These are phyloP conservation scores for Rosalia funebris DNA, from an alignment of 2,888 invertebrate species.

Conservation along the genomic window DNA sequence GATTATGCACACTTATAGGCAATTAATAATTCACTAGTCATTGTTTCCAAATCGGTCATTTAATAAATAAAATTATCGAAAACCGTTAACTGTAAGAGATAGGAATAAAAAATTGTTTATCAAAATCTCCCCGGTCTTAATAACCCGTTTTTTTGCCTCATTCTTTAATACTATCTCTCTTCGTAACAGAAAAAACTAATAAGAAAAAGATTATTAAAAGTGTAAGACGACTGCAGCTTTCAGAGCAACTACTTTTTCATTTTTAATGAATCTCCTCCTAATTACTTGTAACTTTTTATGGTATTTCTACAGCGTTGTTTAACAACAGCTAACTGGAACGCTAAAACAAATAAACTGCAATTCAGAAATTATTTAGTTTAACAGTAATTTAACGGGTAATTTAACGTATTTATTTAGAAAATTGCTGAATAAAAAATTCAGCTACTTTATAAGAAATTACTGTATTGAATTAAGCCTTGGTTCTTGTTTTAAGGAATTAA, in stretches of 20 bases:
- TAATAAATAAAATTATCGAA: not conserved
- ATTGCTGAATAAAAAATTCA: not conserved
- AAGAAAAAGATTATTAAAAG: not conserved
- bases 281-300: not conserved
- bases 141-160: not conserved
- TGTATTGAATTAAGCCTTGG: not conserved
- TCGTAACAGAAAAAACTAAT: not conserved
- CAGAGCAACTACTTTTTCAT: not conserved
- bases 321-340: not conserved
- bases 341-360: not conserved
- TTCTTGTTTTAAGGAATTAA: not conserved
- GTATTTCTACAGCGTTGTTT: not conserved
- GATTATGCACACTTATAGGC: too few species aligned
- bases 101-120: not conserved
- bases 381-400: not conserved
- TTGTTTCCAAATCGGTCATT: not conserved
- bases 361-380: not conserved
- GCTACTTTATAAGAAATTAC: not conserved
- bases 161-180: not conserved
- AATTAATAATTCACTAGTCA: not conserved
- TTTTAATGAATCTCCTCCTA: not conserved
- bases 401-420: not conserved
- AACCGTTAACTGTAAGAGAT: not conserved
- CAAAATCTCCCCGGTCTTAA: not conserved
- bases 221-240: not conserved